Percentiles rank a stretch among this genome's conserved stretches.
These are phyloP conservation scores for Aurelia sp. DNA, from an alignment of 30 jellyfish, hydroid and myxozoan genomes.

Conservation along the genomic window DNA sequence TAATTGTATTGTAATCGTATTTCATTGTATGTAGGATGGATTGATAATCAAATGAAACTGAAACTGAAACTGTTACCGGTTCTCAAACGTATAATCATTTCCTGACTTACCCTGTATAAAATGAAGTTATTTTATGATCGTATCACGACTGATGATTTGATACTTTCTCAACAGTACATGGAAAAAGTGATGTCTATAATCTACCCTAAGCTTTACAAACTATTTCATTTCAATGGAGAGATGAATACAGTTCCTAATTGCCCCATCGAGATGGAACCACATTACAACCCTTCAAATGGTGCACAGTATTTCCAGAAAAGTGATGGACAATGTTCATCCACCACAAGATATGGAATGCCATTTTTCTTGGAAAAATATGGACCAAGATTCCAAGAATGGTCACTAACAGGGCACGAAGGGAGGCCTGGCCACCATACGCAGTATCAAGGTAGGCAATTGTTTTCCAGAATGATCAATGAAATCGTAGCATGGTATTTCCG, in stretches of 20 bases:
- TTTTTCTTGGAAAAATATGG: constrained; percentile 95
- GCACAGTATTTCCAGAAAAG: constrained; percentile 85
- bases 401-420: constrained; percentile 95
- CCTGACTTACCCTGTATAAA: no score
- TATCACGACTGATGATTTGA: no score
- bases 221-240: constrained; percentile 85
- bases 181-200: constrained; percentile 69
- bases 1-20: no score
- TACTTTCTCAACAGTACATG: constrained; percentile 42
- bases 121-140: no score
- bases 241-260: constrained; percentile 93
- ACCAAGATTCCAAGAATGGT: constrained; percentile 97
- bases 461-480: no score
- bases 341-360: constrained; percentile 87
- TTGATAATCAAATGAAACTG: no score
- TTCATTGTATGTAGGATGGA: no score
- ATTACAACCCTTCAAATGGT: constrained; percentile 93
- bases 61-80: no score
- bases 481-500: no score
- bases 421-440: constrained; percentile 98
- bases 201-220: constrained; percentile 60
- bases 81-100: no score
- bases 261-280: constrained; percentile 91
- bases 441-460: constrained; percentile 54
- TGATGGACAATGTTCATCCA: constrained; percentile 73